Percentiles rank a stretch among this genome's conserved stretches.
Evolutionary conservation across 2,113 vertebrate species (phyloP).

Genomic region (Lepidothrix coronata): DNA sequence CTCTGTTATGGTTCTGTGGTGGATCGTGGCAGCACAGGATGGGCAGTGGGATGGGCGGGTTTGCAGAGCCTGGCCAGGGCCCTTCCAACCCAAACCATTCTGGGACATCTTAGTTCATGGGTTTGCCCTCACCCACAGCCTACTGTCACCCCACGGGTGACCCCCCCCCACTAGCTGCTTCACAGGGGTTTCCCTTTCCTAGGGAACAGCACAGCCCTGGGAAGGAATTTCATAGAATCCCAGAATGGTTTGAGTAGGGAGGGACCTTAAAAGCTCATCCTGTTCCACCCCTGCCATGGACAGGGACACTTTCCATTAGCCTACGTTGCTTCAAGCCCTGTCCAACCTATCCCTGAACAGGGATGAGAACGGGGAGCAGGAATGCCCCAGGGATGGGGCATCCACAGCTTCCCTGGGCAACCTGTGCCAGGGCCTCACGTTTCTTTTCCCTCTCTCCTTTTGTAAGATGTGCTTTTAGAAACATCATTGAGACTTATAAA

Average conservation of each 20-base stretch:
- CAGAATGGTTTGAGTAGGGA: background rate
- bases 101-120: no score
- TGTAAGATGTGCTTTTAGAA: background rate
- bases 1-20: slow-evolving; percentile 72
- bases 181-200: background rate
- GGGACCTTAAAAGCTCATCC: background rate
- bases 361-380: background rate
- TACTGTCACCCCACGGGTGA: background rate
- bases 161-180: background rate
- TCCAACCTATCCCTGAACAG: background rate
- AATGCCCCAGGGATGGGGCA: background rate
- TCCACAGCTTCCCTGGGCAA: background rate
- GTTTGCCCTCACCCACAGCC: background rate
- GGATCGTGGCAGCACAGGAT: slow-evolving; percentile 59
- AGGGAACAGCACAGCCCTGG: background rate
- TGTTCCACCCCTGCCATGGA: background rate
- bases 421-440: background rate
- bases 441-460: background rate
- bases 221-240: background rate
- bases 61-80: background rate
- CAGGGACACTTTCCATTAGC: background rate
- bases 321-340: background rate
- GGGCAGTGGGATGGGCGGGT: background rate
- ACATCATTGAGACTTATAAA: background rate
- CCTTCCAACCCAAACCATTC: background rate